Evolutionary conservation across 2,888 invertebrate genomes (phyloP).

Genomic region (Trichacis sp.): DNA sequence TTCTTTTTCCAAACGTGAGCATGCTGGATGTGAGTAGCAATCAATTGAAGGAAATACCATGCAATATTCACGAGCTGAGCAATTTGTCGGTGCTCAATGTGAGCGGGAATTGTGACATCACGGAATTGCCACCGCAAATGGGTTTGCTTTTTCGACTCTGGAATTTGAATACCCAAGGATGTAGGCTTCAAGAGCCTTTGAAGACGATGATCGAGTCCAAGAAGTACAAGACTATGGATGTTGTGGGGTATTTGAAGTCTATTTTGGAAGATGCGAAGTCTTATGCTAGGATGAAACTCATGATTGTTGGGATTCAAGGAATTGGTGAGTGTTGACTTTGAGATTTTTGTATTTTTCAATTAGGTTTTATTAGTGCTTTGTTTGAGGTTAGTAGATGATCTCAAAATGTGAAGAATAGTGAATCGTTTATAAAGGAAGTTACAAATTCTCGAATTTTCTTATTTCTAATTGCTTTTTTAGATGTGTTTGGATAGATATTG

Average conservation of each 20-base stretch:
- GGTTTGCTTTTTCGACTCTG: constrained; percentile 94
- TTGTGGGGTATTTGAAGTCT: constrained; percentile 91
- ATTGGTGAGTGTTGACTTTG: constrained; percentile 67
- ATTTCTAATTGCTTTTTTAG: neutral
- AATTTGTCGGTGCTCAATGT: constrained; percentile 95
- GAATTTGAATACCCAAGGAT: constrained; percentile 94
- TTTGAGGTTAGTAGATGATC: no score
- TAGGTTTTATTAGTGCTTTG: no score
- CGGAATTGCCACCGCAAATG: constrained; percentile 93
- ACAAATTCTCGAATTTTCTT: no score
- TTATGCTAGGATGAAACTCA: constrained; percentile 94
- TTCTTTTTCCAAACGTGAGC: constrained; percentile 93
- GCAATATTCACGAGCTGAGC: constrained; percentile 85
- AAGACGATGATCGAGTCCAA: constrained; percentile 92
- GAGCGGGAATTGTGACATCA: constrained; percentile 86
- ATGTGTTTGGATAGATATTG: neutral
- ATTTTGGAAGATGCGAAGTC: constrained; percentile 90
- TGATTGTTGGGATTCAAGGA: constrained; percentile 93
- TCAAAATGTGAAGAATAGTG: no score
- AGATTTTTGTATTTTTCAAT: no score
- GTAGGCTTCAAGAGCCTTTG: constrained; percentile 88
- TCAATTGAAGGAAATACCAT: constrained; percentile 81
- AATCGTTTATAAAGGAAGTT: no score
- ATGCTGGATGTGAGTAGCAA: constrained; percentile 96
- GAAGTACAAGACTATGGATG: constrained; percentile 94